Percentiles rank a stretch among this genome's conserved stretches.
Evolutionary conservation across 2,113 vertebrate species (phyloP).

Genomic region (Thymallus thymallus): DNA sequence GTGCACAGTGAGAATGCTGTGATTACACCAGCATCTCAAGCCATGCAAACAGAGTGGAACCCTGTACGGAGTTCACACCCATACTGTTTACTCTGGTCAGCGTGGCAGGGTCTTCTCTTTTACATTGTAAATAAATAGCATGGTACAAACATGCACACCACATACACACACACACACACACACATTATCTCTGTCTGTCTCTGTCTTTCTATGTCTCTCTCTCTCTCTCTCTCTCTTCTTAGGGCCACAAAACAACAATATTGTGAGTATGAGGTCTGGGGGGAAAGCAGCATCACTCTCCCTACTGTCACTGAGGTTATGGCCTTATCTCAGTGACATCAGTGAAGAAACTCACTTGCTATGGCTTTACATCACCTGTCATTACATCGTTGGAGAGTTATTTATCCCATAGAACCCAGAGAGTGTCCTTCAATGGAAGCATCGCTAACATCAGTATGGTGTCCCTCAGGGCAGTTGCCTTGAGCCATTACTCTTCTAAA

Average conservation of each 20-base stretch:
- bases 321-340: conserved; percentile 5
- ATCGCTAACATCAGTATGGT: too few species aligned
- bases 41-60: conserved; percentile 28
- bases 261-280: not conserved
- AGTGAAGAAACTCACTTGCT: not conserved
- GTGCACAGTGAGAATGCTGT: not conserved
- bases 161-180: too few species aligned
- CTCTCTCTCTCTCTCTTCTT: too few species aligned
- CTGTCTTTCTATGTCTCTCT: too few species aligned
- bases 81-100: conserved; percentile 41
- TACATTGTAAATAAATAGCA: conserved; percentile 40
- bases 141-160: conserved; percentile 11
- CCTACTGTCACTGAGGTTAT: not conserved
- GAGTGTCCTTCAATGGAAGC: too few species aligned
- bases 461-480: too few species aligned
- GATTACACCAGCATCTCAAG: conserved; percentile 19
- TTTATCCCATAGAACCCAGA: too few species aligned
- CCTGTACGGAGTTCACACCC: conserved; percentile 35
- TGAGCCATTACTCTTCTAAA: too few species aligned
- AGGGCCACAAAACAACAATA: too few species aligned
- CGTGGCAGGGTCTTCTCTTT: conserved; percentile 35
- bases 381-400: too few species aligned
- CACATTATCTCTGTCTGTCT: too few species aligned
- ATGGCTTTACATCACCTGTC: too few species aligned
- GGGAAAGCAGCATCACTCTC: not conserved